Base-by-base conservation (phyloP, 2,888 invertebrate genomes). In the Cataglyphis cursor region DNA sequence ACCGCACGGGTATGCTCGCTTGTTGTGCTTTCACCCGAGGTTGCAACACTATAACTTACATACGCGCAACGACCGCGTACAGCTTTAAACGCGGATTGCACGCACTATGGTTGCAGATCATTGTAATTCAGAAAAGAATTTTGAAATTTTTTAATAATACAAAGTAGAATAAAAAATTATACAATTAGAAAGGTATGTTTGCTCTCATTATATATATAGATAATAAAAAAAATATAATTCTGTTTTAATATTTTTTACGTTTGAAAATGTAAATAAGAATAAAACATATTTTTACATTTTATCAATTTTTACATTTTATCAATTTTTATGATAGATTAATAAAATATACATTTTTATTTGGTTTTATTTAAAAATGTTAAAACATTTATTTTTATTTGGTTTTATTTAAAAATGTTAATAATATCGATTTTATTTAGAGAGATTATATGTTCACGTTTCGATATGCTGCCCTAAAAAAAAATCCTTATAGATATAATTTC, bases 41-140 rank as follows among this genome's bases (percentile, higher is more conserved):
- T 54, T 61, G 61, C 64, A 54, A 31, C 81, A 24, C 18, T 28
- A 62, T 81, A 70, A 78, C 78, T 78, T 78, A 70, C 78, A 78
- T 78, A 31, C 41, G 68, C 44, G 78, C 51, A 59, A 59, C 31
- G n/a, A n/a, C 31, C 72, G 64, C 51, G 84, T 74, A 61, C 59
- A 82, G 51, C 64, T 72, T 81, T 81, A 76, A 65, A 64, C 57
- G 76, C 57, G 44, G 31, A 31, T 70, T 75, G 78, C 64, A 75
- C 57, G 66, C 51, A 35, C 81, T 70, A 81, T 38, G 66, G 24
- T 54, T 80, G 76, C 44, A 57, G 68, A 85, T 86, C 73, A 83
- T 31, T 59, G 6, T 18, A 35, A 68, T 59, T 31, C 5, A 59
- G 61, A 44, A 66, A 68, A 59, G n/a, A n/a, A n/a, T 8, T 68